phyloP scores from a whole-genome alignment of 2,797 vertebrate genomes.

The Sylvia borin region DNA sequence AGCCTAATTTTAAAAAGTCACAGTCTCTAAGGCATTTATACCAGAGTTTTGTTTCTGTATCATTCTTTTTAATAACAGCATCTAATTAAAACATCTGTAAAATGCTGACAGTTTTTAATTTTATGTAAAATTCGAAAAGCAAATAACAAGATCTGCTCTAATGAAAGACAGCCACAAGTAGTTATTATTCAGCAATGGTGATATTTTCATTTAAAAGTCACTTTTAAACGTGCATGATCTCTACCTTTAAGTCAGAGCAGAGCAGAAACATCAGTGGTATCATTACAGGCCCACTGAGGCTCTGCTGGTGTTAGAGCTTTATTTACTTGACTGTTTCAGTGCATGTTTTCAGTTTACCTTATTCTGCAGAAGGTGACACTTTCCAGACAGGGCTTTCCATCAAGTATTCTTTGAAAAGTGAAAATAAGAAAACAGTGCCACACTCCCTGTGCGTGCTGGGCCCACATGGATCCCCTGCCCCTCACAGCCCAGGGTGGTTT shows the following conservation, averaged over 20 bases:
- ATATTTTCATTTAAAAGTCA: constrained; percentile 67
- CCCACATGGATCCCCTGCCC: not conserved
- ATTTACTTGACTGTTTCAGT: not conserved
- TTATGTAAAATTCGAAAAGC: constrained; percentile 74
- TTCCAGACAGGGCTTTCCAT: not conserved
- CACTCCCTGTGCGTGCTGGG: not conserved
- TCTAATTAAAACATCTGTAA: constrained; percentile 84
- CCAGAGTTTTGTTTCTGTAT: constrained; percentile 69
- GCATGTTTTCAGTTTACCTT: not conserved
- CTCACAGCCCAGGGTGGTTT: not conserved
- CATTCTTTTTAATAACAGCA: constrained; percentile 78
- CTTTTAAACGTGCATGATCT: not conserved
- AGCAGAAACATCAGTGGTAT: not conserved
- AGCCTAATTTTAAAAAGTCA: constrained; percentile 69
- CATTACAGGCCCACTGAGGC: not conserved
- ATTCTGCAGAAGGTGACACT: not conserved
- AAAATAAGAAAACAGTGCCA: not conserved
- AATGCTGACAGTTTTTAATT: constrained; percentile 77
- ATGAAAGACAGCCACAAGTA: constrained; percentile 38
- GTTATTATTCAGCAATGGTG: constrained; percentile 59
- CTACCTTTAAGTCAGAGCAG: constrained; percentile 52
- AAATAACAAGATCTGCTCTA: constrained; percentile 53
- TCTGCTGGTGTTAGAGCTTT: not conserved
- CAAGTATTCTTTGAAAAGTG: not conserved
- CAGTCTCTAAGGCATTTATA: constrained; percentile 69